Evolutionary conservation across 2,113 vertebrate genomes (phyloP).

Genomic region (Dasypus novemcinctus): DNA sequence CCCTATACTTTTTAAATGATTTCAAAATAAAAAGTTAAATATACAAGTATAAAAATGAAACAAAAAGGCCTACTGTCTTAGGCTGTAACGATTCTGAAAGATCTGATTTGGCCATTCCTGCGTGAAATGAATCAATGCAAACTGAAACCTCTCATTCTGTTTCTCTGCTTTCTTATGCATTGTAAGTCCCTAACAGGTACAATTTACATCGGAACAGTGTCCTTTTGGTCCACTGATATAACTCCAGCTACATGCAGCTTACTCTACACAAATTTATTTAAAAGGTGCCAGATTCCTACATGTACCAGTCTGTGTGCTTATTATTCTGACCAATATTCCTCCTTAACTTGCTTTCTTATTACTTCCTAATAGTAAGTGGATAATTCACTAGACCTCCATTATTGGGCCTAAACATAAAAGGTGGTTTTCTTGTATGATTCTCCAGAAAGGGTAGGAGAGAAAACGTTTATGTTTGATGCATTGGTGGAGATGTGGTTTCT

Average conservation of each 20-base stretch:
- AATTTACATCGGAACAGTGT: not conserved
- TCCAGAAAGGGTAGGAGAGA: not conserved
- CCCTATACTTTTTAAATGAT: too few species aligned
- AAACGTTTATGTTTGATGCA: not conserved
- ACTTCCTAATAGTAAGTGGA: not conserved
- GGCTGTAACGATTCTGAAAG: not conserved
- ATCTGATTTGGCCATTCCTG: not conserved
- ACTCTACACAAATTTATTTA: not conserved
- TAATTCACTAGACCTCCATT: not conserved
- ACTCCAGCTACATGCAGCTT: not conserved
- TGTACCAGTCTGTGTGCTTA: not conserved
- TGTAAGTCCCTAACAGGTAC: not conserved
- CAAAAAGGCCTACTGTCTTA: not conserved
- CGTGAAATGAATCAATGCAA: not conserved
- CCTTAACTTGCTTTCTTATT: constrained; percentile 11
- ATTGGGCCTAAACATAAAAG: not conserved
- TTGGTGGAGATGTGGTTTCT: not conserved
- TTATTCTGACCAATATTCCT: not conserved
- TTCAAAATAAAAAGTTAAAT: too few species aligned
- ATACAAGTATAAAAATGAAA: too few species aligned
- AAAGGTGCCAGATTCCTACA: not conserved
- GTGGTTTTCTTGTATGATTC: not conserved
- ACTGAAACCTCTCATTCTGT: not conserved
- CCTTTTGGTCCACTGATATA: not conserved
- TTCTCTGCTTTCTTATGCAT: not conserved